Evolutionary conservation across 2,888 invertebrate genomes (phyloP), one percentile per base, ranked within the genome.

Genomic region (Uloborus plumipes): DNA sequence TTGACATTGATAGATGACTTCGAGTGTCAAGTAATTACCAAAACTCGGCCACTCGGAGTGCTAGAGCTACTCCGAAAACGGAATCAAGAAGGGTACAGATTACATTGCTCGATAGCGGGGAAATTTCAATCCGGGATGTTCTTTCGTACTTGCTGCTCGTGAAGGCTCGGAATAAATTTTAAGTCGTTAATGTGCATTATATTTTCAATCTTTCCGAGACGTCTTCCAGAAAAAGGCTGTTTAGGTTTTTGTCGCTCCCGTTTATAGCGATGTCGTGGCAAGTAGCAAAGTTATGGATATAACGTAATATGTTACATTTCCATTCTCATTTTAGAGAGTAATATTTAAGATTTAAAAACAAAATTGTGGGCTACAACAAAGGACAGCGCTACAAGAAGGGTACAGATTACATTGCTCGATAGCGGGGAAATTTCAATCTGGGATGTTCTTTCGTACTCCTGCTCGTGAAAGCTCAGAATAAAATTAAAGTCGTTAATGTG

Each of bases 1-100:
- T 82, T 82, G 76, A 82, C 81, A 67, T 65, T 76, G 81, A 82
- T 82, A 71, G 76, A 82, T 82, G 75, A 66, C 81, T 82, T 59
- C 14, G 75, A 66, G 59, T 71, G 81, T 76, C 71, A 71, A 71
- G 81, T 82, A 75, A 82, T 82, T 82, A 82, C 76, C 73, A 53
- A 70, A 75, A 81, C 81, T 70, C 51, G 75, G 65, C 75, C 75
- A 75, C 66, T 81, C 65, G 65, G 58, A 75, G 59, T 67, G 62
- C 62, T 80, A 18, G n/a, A n/a, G 49, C 58, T 62, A 69, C 64
- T 31, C 51, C 58, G 55, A 58, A 62, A 70, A 66, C 78, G 49
- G 72, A 59, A 71, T 65, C 53, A 79, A 73, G 55, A 47, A 26
- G 61, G 51, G 67, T 61, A 73, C 70, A 77, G 77, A 72, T 67